Evolutionary conservation across 1,140 invertebrate genomes (phyloP), one percentile per base, ranked within the genome.

Genomic region (Mizuhopecten yessoensis): DNA sequence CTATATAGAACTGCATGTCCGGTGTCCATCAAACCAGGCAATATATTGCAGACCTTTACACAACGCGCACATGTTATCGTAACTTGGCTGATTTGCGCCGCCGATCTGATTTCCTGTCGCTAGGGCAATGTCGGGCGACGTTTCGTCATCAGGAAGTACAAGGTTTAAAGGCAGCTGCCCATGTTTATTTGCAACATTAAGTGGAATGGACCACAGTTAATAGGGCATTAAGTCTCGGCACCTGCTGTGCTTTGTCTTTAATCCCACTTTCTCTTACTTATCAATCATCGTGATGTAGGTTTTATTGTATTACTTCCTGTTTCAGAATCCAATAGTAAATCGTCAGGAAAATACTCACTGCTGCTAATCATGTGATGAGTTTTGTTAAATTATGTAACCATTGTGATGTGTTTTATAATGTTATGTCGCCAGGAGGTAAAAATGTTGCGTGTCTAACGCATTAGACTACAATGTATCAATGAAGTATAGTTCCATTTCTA

Each of bases 1-100:
- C 57, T 75, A 75, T 75, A 75, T 75, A 29, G 11, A n/a, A 75
- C 29, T 29, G 57, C 57, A 75, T 75, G 57, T 75, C 57, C 57
- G 23, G 57, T 75, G 57, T n/a, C 57, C 57, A 75, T 75, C 57
- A 75, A 75, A 75, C 57, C 7, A 29, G 5, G 9, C 57, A 75
- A 75, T 5, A 15, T 20, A 49, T 20, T 17, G 9, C 17, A 75
- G 57, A 29, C 23, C 57, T 75, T n/a, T 75, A 2, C 23, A 29
- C 57, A 1, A 75, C n/a, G 5, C 11, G 13, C 57, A 75, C 20
- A 49, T 49, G 5, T 23, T 15, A 49, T 75, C 57, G 17, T 75
- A 29, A 75, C 57, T 75, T 75, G 23, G 1, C 57, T 75, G 20
- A 75, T 75, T 29, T 75, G 57, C 57, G 23, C 57, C 57, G 29